Percentiles rank a stretch among this genome's conserved stretches.
Evolutionary conservation across 1,140 invertebrate species (phyloP).

Genomic region (Bactericera cockerelli): DNA sequence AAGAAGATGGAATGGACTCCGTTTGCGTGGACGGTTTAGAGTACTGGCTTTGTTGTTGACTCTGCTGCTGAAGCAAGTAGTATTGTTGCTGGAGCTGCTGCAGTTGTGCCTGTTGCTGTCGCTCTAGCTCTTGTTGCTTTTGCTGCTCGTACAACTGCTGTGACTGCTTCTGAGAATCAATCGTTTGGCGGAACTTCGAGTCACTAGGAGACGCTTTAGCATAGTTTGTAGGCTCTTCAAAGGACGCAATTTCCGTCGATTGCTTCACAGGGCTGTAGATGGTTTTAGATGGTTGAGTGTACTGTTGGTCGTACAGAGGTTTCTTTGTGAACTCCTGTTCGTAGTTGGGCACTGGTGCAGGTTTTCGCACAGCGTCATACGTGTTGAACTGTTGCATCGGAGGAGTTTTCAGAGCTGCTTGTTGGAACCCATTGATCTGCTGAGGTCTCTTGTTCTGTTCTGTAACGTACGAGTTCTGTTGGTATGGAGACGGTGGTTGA

Average conservation of each 20-base stretch:
- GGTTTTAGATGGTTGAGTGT: background rate
- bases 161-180: background rate
- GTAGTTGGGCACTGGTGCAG: conserved; percentile 2
- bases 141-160: background rate
- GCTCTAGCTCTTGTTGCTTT: background rate
- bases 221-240: background rate
- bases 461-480: background rate
- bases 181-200: too few relatives aligned
- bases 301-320: background rate
- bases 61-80: background rate
- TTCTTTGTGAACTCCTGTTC: conserved; percentile 9
- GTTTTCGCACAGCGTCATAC: conserved; percentile 6
- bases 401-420: background rate
- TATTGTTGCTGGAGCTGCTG: conserved; percentile 13
- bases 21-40: conserved; percentile 12
- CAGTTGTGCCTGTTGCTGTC: background rate
- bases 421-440: background rate
- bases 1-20: conserved; percentile 6
- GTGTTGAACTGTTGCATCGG: conserved; percentile 3
- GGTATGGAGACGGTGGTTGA: conserved; percentile 11
- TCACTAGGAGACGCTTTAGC: background rate
- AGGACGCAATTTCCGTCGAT: too few relatives aligned
- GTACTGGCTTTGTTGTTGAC: conserved; percentile 1
- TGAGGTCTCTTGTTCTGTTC: background rate
- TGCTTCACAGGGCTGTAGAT: background rate